Conservation (phyloP, 2,888 invertebrate species). For the Hirtodrosophila cameraria region DNA sequence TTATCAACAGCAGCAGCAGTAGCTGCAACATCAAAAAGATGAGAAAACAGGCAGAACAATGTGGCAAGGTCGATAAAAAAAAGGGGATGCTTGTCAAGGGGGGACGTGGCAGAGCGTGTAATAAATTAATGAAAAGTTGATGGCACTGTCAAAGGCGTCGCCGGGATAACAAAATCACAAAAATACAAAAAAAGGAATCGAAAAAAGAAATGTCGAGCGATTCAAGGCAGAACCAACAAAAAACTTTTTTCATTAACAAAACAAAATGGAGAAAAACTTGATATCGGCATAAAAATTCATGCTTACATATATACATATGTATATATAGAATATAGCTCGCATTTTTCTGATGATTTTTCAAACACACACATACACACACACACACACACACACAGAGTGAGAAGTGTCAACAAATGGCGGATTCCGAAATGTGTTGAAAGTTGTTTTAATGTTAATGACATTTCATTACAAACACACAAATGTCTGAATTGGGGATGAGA, state of each 20-base stretch:
- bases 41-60: constrained; percentile 20
- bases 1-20: constrained; percentile 41
- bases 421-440: constrained; percentile 66
- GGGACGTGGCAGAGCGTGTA: constrained; percentile 52
- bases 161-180: constrained; percentile 31
- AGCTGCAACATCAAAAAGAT: constrained; percentile 4
- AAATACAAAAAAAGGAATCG: constrained; percentile 1
- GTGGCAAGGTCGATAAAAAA: constrained; percentile 18
- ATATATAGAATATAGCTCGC: constrained; percentile 10
- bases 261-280: constrained; percentile 61
- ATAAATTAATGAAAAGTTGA: constrained; percentile 76
- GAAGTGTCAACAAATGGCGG: constrained; percentile 40
- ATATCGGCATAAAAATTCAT: constrained; percentile 37
- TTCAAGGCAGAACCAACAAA: constrained; percentile 16
- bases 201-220: constrained; percentile 17
- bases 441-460: constrained; percentile 73
- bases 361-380: constrained; percentile 4
- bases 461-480: constrained; percentile 62
- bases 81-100: background rate
- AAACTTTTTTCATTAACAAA: constrained; percentile 75
- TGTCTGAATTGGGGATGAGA: background rate
- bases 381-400: constrained; percentile 1
- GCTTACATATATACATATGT: constrained; percentile 10
- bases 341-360: constrained; percentile 28
- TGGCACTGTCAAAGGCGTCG: constrained; percentile 64